Evolutionary conservation across 2,888 invertebrate genomes (phyloP).

Genomic region (Apoderus coryli): DNA sequence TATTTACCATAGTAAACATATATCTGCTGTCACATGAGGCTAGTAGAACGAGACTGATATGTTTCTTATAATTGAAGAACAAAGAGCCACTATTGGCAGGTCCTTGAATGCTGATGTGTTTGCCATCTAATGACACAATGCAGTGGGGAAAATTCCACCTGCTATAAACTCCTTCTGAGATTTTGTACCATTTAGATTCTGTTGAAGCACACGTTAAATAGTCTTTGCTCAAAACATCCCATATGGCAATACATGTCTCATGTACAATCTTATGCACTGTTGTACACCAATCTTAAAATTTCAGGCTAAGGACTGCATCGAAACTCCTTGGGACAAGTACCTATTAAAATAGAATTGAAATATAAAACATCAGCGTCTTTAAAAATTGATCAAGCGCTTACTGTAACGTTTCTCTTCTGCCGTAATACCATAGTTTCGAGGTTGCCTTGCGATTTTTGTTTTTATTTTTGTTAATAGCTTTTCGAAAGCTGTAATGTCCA

Average conservation of each 20-base stretch:
- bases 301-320: slow-evolving; percentile 12
- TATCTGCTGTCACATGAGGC: slow-evolving; percentile 11
- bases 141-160: slow-evolving; percentile 19
- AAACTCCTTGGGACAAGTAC: slow-evolving; percentile 1
- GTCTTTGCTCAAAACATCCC: slow-evolving; percentile 10
- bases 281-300: slow-evolving; percentile 13
- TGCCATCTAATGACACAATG: slow-evolving; percentile 17
- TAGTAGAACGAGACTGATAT: slow-evolving; percentile 14
- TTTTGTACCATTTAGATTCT: slow-evolving; percentile 15
- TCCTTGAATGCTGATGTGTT: slow-evolving; percentile 16
- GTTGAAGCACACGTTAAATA: slow-evolving; percentile 15
- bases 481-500: slow-evolving; percentile 12
- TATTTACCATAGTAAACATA: slow-evolving; percentile 11
- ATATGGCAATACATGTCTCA: slow-evolving; percentile 14
- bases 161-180: slow-evolving; percentile 13
- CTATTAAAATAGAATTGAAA: background rate
- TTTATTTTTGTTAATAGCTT: slow-evolving; percentile 9
- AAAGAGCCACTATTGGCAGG: slow-evolving; percentile 16
- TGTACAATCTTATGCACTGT: slow-evolving; percentile 18
- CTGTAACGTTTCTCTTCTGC: too few relatives aligned
- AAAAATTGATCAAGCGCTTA: too few relatives aligned
- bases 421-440: slow-evolving; percentile 12
- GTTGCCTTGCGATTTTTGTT: slow-evolving; percentile 8
- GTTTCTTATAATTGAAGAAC: slow-evolving; percentile 15
- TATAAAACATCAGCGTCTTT: too few relatives aligned